Evolutionary conservation across 2,113 vertebrate species (phyloP).

Genomic region (Crotalus helleri): DNA sequence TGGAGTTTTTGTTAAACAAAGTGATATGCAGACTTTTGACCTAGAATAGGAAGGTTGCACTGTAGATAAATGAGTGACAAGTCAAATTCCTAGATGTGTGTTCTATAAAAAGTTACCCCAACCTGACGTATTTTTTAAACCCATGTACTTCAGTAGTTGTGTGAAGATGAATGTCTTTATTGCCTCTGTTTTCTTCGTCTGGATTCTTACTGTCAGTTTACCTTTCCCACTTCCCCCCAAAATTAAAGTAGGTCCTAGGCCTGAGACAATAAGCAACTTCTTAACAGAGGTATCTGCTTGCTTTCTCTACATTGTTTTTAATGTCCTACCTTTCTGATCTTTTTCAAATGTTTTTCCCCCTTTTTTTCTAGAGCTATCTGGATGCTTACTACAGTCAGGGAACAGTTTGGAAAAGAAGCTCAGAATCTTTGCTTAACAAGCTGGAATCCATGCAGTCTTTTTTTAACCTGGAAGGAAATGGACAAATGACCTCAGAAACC

Average conservation of each 20-base stretch:
- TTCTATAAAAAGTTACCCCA: neutral
- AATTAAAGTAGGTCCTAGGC: neutral
- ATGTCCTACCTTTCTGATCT: neutral
- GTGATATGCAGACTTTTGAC: neutral
- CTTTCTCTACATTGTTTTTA: neutral
- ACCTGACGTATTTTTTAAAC: neutral
- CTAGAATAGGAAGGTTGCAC: neutral
- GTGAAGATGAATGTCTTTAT: neutral
- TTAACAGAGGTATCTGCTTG: neutral
- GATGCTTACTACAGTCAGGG: neutral
- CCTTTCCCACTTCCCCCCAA: neutral
- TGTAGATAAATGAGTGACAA: conserved; percentile 6
- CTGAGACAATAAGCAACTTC: neutral
- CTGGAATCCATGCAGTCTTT: conserved; percentile 68
- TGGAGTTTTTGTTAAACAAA: conserved; percentile 27
- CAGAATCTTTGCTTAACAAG: conserved; percentile 12
- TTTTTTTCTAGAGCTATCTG: conserved; percentile 13
- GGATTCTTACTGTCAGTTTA: neutral
- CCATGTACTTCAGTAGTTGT: neutral
- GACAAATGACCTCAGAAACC: conserved; percentile 63
- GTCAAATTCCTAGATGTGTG: neutral
- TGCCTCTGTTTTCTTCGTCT: neutral
- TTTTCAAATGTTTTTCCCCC: neutral
- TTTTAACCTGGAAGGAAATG: conserved; percentile 66
- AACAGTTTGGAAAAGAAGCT: neutral